Evolutionary conservation across 2,113 vertebrate species (phyloP).

Genomic region (Tachysurus vachellii): DNA sequence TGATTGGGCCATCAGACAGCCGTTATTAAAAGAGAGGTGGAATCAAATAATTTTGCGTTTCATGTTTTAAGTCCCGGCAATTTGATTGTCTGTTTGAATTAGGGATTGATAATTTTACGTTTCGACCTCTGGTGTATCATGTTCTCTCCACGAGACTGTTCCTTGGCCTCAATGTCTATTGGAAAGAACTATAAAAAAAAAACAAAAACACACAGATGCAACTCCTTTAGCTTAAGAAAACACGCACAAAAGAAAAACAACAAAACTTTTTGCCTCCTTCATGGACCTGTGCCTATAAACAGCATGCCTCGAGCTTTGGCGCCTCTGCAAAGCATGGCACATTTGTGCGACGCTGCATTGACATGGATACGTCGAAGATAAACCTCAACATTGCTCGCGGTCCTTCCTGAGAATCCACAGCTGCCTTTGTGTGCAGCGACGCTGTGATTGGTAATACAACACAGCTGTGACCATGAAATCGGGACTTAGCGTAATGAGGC

Average conservation of each 20-base stretch:
- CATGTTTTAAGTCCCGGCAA: slow-evolving; percentile 61
- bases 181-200: slow-evolving; percentile 17
- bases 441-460: slow-evolving; percentile 75
- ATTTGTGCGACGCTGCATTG: slow-evolving; percentile 29
- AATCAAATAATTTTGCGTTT: slow-evolving; percentile 61
- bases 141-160: slow-evolving; percentile 55
- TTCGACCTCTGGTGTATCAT: slow-evolving; percentile 58
- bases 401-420: slow-evolving; percentile 50
- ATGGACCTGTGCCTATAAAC: slow-evolving; percentile 27
- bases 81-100: slow-evolving; percentile 63
- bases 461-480: slow-evolving; percentile 82
- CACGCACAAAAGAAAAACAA: not conserved
- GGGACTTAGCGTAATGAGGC: slow-evolving; percentile 78
- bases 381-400: slow-evolving; percentile 58
- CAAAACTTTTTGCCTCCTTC: not conserved
- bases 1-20: slow-evolving; percentile 63
- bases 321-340: slow-evolving; percentile 22
- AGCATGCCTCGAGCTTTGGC: slow-evolving; percentile 32
- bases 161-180: not conserved
- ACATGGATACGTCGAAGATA: slow-evolving; percentile 69
- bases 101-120: slow-evolving; percentile 60
- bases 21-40: slow-evolving; percentile 60
- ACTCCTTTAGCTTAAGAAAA: slow-evolving; percentile 2
- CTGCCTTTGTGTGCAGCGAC: slow-evolving; percentile 54
- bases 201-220: not conserved